Evolutionary conservation across 2,888 invertebrate genomes (phyloP), one percentile per base, ranked within the genome.

Genomic region (Ctena decussata): DNA sequence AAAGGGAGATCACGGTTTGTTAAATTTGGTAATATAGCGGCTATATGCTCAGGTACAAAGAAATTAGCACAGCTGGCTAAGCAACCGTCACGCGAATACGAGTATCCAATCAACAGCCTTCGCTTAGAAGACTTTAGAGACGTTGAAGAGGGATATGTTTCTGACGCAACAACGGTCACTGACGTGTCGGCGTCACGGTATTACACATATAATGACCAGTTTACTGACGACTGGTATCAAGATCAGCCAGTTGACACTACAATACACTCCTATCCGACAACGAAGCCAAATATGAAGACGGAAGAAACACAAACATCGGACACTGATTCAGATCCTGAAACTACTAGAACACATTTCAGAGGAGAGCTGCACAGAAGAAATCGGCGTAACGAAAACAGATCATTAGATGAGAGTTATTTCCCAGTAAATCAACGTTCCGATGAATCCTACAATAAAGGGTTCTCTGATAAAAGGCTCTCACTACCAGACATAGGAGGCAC

Each of bases 1-100:
- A 84, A 80, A 69, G 82, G 82, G 3, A 82, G 85, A 71, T 80
- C 84, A 12, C 78, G 87, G 49, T 87, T 86, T 70, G 74, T 89
- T 5, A 84, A 81, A 35, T 49, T 89, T 21, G 89, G 86, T 0
- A 85, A 86, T 57, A 80, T 89, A 15, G 88, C 88, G 2, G 86
- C 89, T 1, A 81, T 89, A 8, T 89, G 89, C 60, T 78, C 86
- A 5, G 85, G 75, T 3, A 83, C 80, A 6, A 85, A 84, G 73
- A 84, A 82, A 53, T 37, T 44, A 21, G 37, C 41, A 6, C 46
- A 70, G 6, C 37, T 53, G 8, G 79, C 79, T n/a, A 39, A 46
- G 6, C 79, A 76, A 39, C 41, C 60, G 21, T 70, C 75, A 46
- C 75, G 70, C 46, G 44, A 77, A 12, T 71, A 60, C 41, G 83